Base-by-base conservation (phyloP, 2,797 vertebrate genomes). In the Melanotaenia boesemani region DNA sequence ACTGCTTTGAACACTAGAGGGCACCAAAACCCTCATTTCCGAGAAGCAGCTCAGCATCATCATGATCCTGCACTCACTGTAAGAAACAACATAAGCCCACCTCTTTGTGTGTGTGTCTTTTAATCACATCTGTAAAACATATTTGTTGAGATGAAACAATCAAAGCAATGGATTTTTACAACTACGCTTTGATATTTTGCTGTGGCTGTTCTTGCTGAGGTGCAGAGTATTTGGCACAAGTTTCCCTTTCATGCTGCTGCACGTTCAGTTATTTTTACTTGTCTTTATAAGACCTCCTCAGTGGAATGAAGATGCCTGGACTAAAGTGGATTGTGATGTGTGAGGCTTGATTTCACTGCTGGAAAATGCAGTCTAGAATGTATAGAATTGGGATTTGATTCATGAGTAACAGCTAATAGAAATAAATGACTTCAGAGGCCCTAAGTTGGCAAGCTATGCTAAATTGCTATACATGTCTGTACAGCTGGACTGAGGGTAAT, bases 1-100 rank as follows among this genome's bases (percentile, higher is more conserved):
- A 1, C 69, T 12, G 18, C 6, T 81, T 8, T 72, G 57, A 82
- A 65, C 37, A 76, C 88, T 72, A 88, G 88, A 79, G 72, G 88
- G 88, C 85, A 73, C 72, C 76, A 84, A 30, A 3, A 70, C 46
- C 71, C 83, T 55, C 0, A 0, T 56, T 63, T 83, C 26, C 15
- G 37, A 54, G 34, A 36, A 16, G 6, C 18, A 2, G 28, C 22
- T 4, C 56, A n/a, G 57, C 18, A 20, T n/a, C 9, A 32, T n/a
- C 28, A 4, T 1, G 20, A 60, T 22, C 55, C 46, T 20, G 26
- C 8, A 5, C 16, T 72, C 12, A 5, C 52, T 55, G 12, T 22
- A 32, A 63, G 9, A 52, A 57, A 69, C 24, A 57, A 66, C 24
- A 24, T 24, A 24, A 54, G 52, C 52, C 50, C 13, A 54, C 36